phyloP scores from a whole-genome alignment of 2,888 invertebrate species.

The Amphipoea lucens region DNA sequence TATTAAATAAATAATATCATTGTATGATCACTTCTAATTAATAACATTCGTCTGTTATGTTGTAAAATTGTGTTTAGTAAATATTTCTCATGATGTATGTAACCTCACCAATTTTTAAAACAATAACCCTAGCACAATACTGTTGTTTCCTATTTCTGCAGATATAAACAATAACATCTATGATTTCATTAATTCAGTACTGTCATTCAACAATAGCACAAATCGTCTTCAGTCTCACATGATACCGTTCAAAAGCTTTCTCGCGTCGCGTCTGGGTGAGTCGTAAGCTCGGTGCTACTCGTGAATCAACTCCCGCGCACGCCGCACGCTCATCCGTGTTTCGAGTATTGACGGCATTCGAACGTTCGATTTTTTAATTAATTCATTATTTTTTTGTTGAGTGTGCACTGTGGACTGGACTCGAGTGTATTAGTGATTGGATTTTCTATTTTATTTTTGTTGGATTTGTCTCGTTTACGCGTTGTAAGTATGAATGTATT shows the following conservation, averaged over 20 bases:
- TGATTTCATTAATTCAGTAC: conserved; percentile 14
- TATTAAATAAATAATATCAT: too few species aligned
- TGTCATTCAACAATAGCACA: conserved; percentile 19
- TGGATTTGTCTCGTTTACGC: conserved; percentile 60
- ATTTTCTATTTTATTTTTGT: conserved; percentile 32
- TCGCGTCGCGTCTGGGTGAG: conserved; percentile 59
- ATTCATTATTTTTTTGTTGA: conserved; percentile 27
- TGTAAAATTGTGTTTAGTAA: conserved; percentile 8
- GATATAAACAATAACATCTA: neutral
- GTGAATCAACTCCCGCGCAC: conserved; percentile 58
- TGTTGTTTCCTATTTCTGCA: neutral
- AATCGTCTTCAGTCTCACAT: conserved; percentile 56
- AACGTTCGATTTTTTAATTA: conserved; percentile 19
- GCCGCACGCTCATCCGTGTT: conserved; percentile 54
- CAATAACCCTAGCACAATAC: neutral
- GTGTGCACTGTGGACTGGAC: conserved; percentile 61
- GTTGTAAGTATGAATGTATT: conserved; percentile 46
- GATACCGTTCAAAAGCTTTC: conserved; percentile 74
- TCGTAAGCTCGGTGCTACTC: conserved; percentile 60
- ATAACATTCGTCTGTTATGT: neutral
- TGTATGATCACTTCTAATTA: neutral
- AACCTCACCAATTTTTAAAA: neutral
- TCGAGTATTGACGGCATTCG: conserved; percentile 16
- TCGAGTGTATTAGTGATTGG: conserved; percentile 63
- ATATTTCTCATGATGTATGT: neutral